These are phyloP conservation scores for Corvus moneduloides DNA, from an alignment of 2,113 vertebrate genomes.

Conservation along the genomic window DNA sequence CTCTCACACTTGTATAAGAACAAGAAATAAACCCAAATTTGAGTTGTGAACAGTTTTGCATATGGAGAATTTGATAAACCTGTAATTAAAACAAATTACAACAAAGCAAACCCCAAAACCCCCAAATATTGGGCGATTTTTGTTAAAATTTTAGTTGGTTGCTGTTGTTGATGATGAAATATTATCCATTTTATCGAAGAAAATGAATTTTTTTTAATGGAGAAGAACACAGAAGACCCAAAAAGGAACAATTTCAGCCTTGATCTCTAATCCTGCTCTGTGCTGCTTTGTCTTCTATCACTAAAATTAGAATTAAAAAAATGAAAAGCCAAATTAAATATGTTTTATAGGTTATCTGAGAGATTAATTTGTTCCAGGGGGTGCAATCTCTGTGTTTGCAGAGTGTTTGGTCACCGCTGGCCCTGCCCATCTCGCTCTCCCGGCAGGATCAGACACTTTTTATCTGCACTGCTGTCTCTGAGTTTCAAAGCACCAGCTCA, in stretches of 20 bases:
- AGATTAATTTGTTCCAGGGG: background rate
- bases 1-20: background rate
- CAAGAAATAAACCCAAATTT: background rate
- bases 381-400: background rate
- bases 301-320: background rate
- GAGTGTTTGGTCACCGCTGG: background rate
- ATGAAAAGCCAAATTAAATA: background rate
- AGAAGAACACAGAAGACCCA: background rate
- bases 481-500: background rate
- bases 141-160: background rate
- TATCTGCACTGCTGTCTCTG: background rate
- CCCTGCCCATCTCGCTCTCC: conserved; percentile 43
- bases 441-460: background rate
- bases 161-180: background rate
- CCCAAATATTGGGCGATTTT: background rate
- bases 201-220: background rate
- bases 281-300: background rate
- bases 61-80: background rate
- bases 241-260: background rate
- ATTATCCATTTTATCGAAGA: background rate
- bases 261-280: background rate
- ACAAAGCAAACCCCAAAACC: background rate
- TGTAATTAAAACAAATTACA: background rate
- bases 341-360: background rate
- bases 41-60: background rate